Evolutionary conservation across 2,797 vertebrate genomes (phyloP), one percentile per base, ranked within the genome.

Genomic region (Sarcophilus harrisii): DNA sequence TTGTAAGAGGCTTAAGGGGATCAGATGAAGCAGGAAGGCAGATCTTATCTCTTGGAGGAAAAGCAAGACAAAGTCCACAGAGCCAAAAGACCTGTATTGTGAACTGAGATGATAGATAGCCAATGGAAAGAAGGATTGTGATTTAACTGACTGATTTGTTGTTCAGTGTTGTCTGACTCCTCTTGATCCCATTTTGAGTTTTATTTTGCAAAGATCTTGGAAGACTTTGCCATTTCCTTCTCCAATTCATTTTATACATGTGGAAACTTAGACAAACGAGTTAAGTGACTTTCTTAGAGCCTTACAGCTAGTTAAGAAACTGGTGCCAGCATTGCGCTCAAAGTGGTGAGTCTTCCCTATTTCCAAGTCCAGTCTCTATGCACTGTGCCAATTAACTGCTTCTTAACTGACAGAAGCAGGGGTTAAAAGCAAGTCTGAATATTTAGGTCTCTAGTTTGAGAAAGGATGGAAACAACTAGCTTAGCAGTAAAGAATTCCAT

Each of bases 81-180:
- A 94, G 57, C 58, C 38, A 94, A 92, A 92, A 73, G 73, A 30
- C 96, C 90, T 95, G 54, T 59, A 58, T 95, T 73, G 87, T 54
- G 59, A 12, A 21, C 1, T 21, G 45, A 60, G 29, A 57, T 55
- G 13, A n/a, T 49, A 81, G 81, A 0, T 59, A 89, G 91, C 52
- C 57, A 90, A 4, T 21, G n/a, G 66, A 30, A 81, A 38, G 49
- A 95, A 91, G 18, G 45, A 57, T 0, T 10, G 55, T 8, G 8
- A 94, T 90, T 92, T 90, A 91, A 87, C n/a, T 58, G 58, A 59
- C 32, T 18, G 58, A 11, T 73, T 73, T 73, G 2, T 73, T 8
- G n/a, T 13, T 73, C 16, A 21, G 16, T 73, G n/a, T 73, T 38
- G 6, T 73, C n/a, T 3, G 5, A 21, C 28, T 38, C 66, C n/a